phyloP scores from a whole-genome alignment of 2,888 invertebrate species.

The Synanthedon myopaeformis region DNA sequence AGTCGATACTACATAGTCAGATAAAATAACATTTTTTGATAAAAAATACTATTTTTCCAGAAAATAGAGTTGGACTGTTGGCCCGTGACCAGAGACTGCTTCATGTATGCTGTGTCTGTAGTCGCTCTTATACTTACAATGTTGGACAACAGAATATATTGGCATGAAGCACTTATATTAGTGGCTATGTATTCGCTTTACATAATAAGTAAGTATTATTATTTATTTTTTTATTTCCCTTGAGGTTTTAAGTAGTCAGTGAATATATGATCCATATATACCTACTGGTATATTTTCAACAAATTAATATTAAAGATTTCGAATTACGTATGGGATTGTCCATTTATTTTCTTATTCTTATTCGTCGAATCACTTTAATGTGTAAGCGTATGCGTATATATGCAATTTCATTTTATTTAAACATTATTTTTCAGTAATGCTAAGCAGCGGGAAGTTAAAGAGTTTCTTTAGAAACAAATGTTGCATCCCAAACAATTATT shows the following conservation, averaged over 20 bases:
- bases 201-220: slow-evolving; percentile 67
- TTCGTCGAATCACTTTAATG: neutral
- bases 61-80: slow-evolving; percentile 79
- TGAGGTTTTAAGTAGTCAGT: no score
- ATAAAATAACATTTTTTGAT: neutral
- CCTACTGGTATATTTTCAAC: no score
- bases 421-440: slow-evolving; percentile 72
- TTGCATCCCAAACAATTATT: slow-evolving; percentile 49
- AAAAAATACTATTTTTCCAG: slow-evolving; percentile 37
- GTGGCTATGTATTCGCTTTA: slow-evolving; percentile 78
- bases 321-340: no score
- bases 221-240: no score
- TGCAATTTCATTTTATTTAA: no score
- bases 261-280: no score
- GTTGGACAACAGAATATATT: slow-evolving; percentile 77
- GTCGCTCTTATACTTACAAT: slow-evolving; percentile 76
- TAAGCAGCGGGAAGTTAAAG: slow-evolving; percentile 73
- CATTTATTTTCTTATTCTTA: no score
- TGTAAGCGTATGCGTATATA: neutral
- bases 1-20: no score
- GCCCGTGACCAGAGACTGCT: slow-evolving; percentile 80
- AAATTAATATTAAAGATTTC: no score
- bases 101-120: slow-evolving; percentile 80
- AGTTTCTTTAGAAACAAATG: slow-evolving; percentile 60
- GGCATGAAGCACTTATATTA: slow-evolving; percentile 81